Base-by-base conservation (phyloP, 2,888 invertebrate genomes). In the Pandemis corylana region DNA sequence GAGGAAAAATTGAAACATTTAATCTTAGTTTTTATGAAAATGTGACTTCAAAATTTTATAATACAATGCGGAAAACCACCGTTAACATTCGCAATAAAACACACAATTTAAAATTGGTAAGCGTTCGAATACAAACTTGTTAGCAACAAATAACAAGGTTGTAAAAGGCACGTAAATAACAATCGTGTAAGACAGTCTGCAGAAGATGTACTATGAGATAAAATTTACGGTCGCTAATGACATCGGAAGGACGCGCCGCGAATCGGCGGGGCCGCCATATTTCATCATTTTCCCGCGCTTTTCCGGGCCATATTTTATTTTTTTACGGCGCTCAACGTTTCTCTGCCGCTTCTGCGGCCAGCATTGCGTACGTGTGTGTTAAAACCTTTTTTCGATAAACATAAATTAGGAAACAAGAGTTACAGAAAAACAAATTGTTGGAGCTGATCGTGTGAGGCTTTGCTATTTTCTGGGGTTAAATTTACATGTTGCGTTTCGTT, bases 221-320 rank as follows among this genome's bases (percentile, higher is more conserved):
- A 89, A 90, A 87, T 88, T 87, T 90, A 87, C 89, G 84, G 82
- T 76, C 84, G 78, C 85, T 91, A 92, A 92, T 91, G 91, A 90
- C 89, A 85, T 82, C 83, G 84, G 84, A 78, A 82, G 85, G 85
- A 83, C 84, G 84, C 81, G 82, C 80, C 80, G 85, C 81, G 83
- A 84, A 87, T 87, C 84, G 85, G 80, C 78, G 80, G 81, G 81
- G 81, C 83, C 83, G 88, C 87, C 87, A 91, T 93, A 89, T 90
- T 87, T 93, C 89, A 91, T 90, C 82, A 89, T 93, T 92, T 90
- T 88, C 85, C 84, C 85, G 86, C 86, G 84, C 82, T 89, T 90
- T 89, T 84, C 85, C 83, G 80, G 81, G 83, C 87, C 83, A 90
- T 90, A 90, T 89, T 88, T 90, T 87, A 89, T 89, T 89, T 89